phyloP scores from a whole-genome alignment of 2,888 invertebrate species.

The Lymantria monacha region DNA sequence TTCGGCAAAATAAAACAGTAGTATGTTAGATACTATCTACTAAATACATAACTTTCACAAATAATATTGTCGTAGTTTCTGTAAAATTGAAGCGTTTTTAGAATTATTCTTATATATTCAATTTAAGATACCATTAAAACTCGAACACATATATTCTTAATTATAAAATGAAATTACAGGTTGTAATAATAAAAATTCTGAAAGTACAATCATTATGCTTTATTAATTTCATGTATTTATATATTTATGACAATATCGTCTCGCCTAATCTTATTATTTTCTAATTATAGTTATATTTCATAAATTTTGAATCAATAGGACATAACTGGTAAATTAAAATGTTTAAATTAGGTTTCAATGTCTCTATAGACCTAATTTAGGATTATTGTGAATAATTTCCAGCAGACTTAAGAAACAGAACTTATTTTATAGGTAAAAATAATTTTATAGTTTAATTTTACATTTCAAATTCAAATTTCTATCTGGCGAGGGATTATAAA shows the following conservation, averaged over 20 bases:
- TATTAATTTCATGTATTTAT: conserved; percentile 84
- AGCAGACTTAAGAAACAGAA: conserved; percentile 63
- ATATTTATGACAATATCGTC: conserved; percentile 84
- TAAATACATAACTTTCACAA: no score
- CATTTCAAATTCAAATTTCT: conserved; percentile 56
- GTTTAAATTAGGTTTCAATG: conserved; percentile 65
- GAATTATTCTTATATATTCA: no score
- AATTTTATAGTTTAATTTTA: conserved; percentile 53
- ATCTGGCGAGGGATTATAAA: conserved; percentile 69
- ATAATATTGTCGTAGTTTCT: no score
- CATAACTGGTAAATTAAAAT: conserved; percentile 77
- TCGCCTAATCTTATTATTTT: conserved; percentile 82
- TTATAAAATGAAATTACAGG: background rate
- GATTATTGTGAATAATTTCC: conserved; percentile 58
- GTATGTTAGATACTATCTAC: no score
- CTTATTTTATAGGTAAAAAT: conserved; percentile 65
- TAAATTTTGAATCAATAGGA: conserved; percentile 82
- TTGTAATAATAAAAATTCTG: conserved; percentile 61
- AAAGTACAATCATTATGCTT: conserved; percentile 82
- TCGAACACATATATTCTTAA: background rate
- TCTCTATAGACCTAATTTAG: conserved; percentile 63
- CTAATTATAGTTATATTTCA: conserved; percentile 80
- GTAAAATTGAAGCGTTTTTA: no score
- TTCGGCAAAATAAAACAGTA: no score
- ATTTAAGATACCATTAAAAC: background rate